Conservation (phyloP, 1,140 invertebrate genomes). For the Centruroides sculpturatus region DNA sequence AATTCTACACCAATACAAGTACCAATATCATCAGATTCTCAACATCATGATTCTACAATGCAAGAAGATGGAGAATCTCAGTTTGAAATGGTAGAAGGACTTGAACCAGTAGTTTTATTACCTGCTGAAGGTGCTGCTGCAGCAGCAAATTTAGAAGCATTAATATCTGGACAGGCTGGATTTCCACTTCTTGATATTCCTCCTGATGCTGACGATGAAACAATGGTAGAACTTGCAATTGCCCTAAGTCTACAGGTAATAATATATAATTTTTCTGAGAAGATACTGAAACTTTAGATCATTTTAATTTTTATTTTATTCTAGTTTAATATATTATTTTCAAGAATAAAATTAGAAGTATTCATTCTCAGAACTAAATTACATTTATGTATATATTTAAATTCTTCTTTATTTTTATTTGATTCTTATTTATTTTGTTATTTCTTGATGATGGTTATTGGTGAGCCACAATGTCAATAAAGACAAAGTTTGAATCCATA, state of each 20-base stretch:
- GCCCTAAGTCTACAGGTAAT: constrained; percentile 70
- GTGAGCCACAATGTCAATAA: too few relatives aligned
- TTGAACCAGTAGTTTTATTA: constrained; percentile 37
- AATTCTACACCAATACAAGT: constrained; percentile 6
- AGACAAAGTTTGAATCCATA: too few relatives aligned
- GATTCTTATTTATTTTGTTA: too few relatives aligned
- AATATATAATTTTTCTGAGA: background rate
- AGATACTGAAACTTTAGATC: too few relatives aligned
- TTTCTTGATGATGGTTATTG: too few relatives aligned
- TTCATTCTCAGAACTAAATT: too few relatives aligned
- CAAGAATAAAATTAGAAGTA: too few relatives aligned
- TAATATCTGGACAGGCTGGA: constrained; percentile 41
- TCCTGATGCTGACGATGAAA: constrained; percentile 84
- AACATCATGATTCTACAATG: constrained; percentile 3
- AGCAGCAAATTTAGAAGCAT: constrained; percentile 44
- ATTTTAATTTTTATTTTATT: too few relatives aligned
- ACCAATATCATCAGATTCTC: background rate
- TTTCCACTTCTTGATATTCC: constrained; percentile 72
- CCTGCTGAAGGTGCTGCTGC: constrained; percentile 26
- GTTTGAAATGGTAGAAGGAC: constrained; percentile 16
- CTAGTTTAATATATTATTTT: too few relatives aligned
- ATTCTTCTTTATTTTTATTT: too few relatives aligned
- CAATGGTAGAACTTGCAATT: constrained; percentile 91
- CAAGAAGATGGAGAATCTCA: constrained; percentile 10
- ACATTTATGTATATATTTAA: too few relatives aligned